Evolutionary conservation across 2,888 invertebrate species (phyloP).

Genomic region (Microchrysa polita): DNA sequence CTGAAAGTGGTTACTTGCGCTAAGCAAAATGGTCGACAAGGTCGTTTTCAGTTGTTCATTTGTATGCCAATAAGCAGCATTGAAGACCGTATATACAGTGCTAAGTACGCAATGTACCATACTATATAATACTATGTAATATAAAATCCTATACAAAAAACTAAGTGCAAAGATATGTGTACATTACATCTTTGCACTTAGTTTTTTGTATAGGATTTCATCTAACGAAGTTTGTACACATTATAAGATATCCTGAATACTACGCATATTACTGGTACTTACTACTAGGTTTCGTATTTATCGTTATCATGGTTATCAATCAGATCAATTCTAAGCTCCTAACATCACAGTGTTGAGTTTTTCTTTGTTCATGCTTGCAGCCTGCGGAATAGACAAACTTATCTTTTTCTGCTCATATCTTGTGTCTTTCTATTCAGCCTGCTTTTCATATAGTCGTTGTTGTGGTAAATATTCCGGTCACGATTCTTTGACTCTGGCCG

Average conservation of each 20-base stretch:
- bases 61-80: neutral
- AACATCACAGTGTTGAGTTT: neutral
- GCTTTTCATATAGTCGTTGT: too few species aligned
- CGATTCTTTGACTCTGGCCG: neutral
- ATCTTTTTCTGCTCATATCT: too few species aligned
- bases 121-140: neutral
- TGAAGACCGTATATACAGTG: neutral
- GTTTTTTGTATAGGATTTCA: neutral
- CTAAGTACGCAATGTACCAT: neutral
- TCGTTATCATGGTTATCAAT: slow-evolving; percentile 12
- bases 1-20: neutral
- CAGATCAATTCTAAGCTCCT: neutral
- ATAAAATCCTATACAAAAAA: neutral
- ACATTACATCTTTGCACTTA: neutral
- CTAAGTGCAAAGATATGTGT: neutral
- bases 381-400: too few species aligned
- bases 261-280: too few species aligned
- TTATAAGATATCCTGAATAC: too few species aligned
- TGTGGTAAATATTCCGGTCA: neutral
- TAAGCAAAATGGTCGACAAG: neutral
- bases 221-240: neutral
- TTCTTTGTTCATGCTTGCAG: too few species aligned
- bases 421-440: too few species aligned
- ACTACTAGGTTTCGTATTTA: too few species aligned
- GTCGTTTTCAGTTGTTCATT: slow-evolving; percentile 6